These are phyloP conservation scores for Malachius bipustulatus DNA, from an alignment of 2,888 invertebrate species.

Conservation along the genomic window DNA sequence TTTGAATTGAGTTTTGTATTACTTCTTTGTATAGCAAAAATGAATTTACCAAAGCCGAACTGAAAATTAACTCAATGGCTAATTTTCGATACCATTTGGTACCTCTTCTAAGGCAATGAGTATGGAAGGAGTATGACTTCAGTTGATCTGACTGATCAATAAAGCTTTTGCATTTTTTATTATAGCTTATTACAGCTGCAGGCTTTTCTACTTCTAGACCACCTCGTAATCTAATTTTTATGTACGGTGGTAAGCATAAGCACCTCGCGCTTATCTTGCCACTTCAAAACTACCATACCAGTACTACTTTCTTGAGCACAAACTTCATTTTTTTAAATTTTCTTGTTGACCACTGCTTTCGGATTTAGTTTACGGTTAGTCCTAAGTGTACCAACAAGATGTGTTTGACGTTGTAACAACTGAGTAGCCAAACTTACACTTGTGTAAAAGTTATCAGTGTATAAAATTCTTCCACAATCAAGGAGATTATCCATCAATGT, in stretches of 20 bases:
- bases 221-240: constrained; percentile 17
- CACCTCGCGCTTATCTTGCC: constrained; percentile 22
- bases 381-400: background rate
- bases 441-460: background rate
- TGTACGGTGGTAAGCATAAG: constrained; percentile 25
- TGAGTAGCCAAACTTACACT: background rate
- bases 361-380: background rate
- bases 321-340: too few relatives aligned
- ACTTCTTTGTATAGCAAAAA: too few relatives aligned
- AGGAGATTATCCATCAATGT: constrained; percentile 3
- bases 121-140: constrained; percentile 16
- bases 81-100: too few relatives aligned
- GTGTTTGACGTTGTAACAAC: background rate
- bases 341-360: background rate
- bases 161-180: constrained; percentile 21
- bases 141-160: constrained; percentile 23
- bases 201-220: constrained; percentile 12
- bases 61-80: too few relatives aligned
- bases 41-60: too few relatives aligned
- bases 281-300: constrained; percentile 22
- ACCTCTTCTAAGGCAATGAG: too few relatives aligned
- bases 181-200: constrained; percentile 19
- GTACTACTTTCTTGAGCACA: constrained; percentile 8
- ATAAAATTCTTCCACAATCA: background rate
- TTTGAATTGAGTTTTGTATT: too few relatives aligned